Conservation (phyloP, 2,113 vertebrate species). For the Protobothrops flavoviridis region DNA sequence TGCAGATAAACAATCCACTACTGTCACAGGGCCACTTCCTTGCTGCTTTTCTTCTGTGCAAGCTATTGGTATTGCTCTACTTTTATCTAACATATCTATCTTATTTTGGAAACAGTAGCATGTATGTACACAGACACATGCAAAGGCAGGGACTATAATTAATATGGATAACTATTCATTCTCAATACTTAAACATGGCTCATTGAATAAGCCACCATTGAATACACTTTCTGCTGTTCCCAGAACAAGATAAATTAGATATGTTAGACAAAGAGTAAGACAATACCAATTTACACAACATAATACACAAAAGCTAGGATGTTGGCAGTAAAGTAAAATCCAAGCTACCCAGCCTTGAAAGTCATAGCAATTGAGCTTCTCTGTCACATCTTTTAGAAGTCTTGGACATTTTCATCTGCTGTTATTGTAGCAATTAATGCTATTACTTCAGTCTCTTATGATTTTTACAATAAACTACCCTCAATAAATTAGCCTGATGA, state of each 20-base stretch:
- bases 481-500: background rate
- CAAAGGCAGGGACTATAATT: background rate
- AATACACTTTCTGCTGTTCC: background rate
- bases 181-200: background rate
- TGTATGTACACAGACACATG: background rate
- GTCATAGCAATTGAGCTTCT: background rate
- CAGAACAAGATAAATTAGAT: background rate
- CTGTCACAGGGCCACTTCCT: fast-evolving
- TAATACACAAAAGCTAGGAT: background rate
- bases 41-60: fast-evolving
- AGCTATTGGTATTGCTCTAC: background rate
- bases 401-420: background rate
- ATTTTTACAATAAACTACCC: background rate
- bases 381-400: background rate
- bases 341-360: background rate
- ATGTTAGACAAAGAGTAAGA: background rate
- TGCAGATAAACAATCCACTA: background rate
- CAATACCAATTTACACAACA: background rate
- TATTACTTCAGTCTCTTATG: background rate
- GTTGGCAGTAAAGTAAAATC: background rate
- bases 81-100: background rate
- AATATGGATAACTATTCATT: background rate
- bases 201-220: background rate
- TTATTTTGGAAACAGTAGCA: background rate
- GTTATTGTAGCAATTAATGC: background rate